These are phyloP conservation scores for Heterotilapia buettikoferi DNA, from an alignment of 2,113 vertebrate species.

Conservation along the genomic window DNA sequence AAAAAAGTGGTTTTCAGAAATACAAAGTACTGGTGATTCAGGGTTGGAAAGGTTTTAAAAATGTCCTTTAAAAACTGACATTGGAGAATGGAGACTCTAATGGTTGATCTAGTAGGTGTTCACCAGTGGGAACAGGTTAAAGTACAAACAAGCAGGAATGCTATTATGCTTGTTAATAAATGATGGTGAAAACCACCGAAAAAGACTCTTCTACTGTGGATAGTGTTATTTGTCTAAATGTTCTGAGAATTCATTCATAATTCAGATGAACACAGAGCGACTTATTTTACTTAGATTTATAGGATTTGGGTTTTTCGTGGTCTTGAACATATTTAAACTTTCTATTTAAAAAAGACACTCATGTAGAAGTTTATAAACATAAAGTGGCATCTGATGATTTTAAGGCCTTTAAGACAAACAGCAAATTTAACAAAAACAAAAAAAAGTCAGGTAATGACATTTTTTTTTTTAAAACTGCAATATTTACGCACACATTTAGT, in stretches of 20 bases:
- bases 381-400: background rate
- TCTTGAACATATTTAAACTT: background rate
- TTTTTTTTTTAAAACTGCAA: background rate
- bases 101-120: background rate
- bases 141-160: background rate
- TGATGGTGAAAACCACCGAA: background rate
- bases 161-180: background rate
- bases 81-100: background rate
- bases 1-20: background rate
- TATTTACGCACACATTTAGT: background rate
- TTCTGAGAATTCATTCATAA: background rate
- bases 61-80: background rate
- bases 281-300: background rate
- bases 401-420: background rate
- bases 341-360: background rate
- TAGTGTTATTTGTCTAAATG: background rate
- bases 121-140: background rate
- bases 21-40: background rate
- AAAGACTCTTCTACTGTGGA: background rate
- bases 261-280: background rate
- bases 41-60: background rate
- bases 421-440: background rate
- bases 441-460: background rate
- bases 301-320: background rate
- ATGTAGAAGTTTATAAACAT: background rate